These are phyloP conservation scores for Lottia scabra DNA, from an alignment of 2,888 invertebrate genomes.

Conservation along the genomic window DNA sequence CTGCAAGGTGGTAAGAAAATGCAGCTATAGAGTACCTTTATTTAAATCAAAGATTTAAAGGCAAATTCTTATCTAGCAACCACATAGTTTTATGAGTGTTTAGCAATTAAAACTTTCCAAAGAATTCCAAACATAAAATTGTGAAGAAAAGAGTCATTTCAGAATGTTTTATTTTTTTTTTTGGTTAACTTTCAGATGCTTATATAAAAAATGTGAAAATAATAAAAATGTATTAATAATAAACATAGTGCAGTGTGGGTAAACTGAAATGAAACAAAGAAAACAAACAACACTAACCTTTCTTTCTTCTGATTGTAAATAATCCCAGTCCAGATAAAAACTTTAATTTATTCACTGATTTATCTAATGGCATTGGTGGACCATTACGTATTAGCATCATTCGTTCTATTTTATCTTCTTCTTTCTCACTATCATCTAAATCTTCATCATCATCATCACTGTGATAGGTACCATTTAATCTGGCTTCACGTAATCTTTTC, in stretches of 20 bases:
- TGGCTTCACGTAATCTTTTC: slow-evolving; percentile 48
- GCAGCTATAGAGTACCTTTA: too few relatives aligned
- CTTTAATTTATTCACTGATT: slow-evolving; percentile 54
- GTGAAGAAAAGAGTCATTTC: too few relatives aligned
- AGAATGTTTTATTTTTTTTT: too few relatives aligned
- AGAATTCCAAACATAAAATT: too few relatives aligned
- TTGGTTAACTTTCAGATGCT: too few relatives aligned
- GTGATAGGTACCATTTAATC: slow-evolving; percentile 38
- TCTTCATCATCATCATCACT: slow-evolving; percentile 51
- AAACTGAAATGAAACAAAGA: neutral
- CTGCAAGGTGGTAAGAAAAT: slow-evolving; percentile 33
- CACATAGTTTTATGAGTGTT: too few relatives aligned
- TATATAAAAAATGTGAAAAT: too few relatives aligned
- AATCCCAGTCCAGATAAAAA: slow-evolving; percentile 58
- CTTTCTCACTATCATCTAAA: slow-evolving; percentile 52
- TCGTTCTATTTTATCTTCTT: slow-evolving; percentile 41
- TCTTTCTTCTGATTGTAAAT: slow-evolving; percentile 52
- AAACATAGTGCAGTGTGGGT: neutral
- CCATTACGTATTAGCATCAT: slow-evolving; percentile 57
- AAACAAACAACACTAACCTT: slow-evolving; percentile 42
- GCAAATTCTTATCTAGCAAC: too few relatives aligned
- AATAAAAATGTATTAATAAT: too few relatives aligned
- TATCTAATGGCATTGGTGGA: slow-evolving; percentile 59
- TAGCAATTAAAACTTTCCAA: too few relatives aligned
- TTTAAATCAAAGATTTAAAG: too few relatives aligned